A percentile compares a stretch with the other conserved stretches of the same genome.
Conservation (phyloP, 2,888 invertebrate species). For the Drosophila formosana region DNA sequence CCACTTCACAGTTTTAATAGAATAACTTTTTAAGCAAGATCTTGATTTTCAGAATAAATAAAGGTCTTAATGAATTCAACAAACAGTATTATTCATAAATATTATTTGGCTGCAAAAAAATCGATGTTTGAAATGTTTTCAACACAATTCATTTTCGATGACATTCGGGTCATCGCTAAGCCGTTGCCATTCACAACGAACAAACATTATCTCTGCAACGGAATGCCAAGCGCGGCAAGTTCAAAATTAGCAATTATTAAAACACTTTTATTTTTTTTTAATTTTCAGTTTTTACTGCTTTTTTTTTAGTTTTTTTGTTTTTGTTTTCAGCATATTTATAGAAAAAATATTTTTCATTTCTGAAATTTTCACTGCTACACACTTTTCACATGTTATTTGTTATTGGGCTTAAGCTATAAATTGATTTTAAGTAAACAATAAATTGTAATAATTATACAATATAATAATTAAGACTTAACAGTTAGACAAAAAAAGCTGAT, state of each 20-base stretch:
- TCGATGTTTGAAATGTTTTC: no score
- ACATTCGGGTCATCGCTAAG: neutral
- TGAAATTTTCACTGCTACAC: conserved; percentile 52
- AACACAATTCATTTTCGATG: neutral
- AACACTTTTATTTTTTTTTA: conserved; percentile 14
- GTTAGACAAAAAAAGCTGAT: conserved; percentile 66
- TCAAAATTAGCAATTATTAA: neutral
- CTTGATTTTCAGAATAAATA: no score
- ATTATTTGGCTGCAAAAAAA: no score
- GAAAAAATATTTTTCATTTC: conserved; percentile 78
- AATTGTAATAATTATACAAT: conserved; percentile 71
- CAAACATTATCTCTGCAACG: neutral
- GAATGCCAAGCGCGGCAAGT: neutral
- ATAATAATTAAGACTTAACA: conserved; percentile 71
- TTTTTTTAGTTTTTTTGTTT: conserved; percentile 43
- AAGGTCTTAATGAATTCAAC: no score
- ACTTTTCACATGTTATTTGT: conserved; percentile 43
- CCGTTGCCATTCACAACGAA: neutral
- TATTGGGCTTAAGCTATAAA: conserved; percentile 64
- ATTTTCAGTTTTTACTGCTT: conserved; percentile 57
- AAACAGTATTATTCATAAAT: no score
- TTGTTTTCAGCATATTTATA: conserved; percentile 68
- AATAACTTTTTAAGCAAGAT: no score
- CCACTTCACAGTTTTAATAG: no score
- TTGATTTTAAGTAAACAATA: conserved; percentile 75